phyloP scores from a whole-genome alignment of 2,888 invertebrate species.

The Lomographa bimaculata region DNA sequence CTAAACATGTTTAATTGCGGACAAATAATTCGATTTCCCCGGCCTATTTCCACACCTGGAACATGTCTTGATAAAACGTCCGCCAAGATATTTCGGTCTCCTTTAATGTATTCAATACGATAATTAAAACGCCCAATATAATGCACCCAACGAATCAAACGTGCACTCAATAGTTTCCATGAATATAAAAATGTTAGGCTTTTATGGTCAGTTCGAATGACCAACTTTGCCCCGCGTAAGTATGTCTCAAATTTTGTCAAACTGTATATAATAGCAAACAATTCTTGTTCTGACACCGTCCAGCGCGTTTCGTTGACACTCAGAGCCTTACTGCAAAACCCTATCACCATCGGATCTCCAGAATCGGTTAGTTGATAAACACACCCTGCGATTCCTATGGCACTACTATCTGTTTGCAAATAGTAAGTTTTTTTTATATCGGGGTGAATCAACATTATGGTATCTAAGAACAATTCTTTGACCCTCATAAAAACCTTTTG shows the following conservation, averaged over 20 bases:
- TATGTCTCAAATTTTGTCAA: slow-evolving; percentile 36
- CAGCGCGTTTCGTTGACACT: slow-evolving; percentile 18
- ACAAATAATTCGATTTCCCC: neutral
- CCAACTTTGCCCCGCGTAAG: slow-evolving; percentile 29
- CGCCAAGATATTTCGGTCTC: neutral
- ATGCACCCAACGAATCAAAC: slow-evolving; percentile 31
- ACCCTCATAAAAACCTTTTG: slow-evolving; percentile 27
- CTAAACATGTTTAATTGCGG: slow-evolving; percentile 1
- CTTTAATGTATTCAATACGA: slow-evolving; percentile 24
- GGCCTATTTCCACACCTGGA: neutral
- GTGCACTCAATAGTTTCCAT: slow-evolving; percentile 32
- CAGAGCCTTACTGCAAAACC: slow-evolving; percentile 29
- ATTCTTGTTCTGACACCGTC: slow-evolving; percentile 37
- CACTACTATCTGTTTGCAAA: slow-evolving; percentile 29
- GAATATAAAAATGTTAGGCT: slow-evolving; percentile 30
- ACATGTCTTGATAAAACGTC: slow-evolving; percentile 3
- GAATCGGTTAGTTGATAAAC: slow-evolving; percentile 28
- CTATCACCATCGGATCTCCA: slow-evolving; percentile 19
- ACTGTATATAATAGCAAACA: slow-evolving; percentile 31
- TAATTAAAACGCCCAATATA: slow-evolving; percentile 31
- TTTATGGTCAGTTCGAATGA: slow-evolving; percentile 35
- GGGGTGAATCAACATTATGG: slow-evolving; percentile 16
- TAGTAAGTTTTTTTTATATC: slow-evolving; percentile 23
- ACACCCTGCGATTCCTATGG: slow-evolving; percentile 19
- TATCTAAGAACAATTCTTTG: slow-evolving; percentile 26